Base-by-base conservation (phyloP, 2,888 invertebrate genomes). In the Rhagonycha lutea region DNA sequence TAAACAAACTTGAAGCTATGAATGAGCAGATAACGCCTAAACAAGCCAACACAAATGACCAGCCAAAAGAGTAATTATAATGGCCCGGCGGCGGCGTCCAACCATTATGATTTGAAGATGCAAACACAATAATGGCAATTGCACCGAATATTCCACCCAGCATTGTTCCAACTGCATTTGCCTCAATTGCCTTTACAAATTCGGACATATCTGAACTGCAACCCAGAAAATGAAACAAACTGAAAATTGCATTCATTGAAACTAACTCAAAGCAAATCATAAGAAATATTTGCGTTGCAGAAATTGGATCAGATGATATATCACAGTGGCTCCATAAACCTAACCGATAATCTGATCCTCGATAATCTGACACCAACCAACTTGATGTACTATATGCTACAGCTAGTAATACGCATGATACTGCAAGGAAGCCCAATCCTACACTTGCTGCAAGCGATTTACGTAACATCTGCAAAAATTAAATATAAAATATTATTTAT, bases 21-120 rank as follows among this genome's bases (percentile, higher is more conserved):
- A 96, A 88, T 71, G 93, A 91, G 8, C 93, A 89, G 1, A 95
- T 90, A 1, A 93, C 91, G 9, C 96, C 97, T n/a, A 95, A 93
- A 18, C 95, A 94, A 4, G 92, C 97, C 29, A 98, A 88, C 0
- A 95, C 95, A 85, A 97, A 98, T 0, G 98, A 97, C 96, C 97
- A 98, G 4, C 98, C 98, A 80, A 98, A 93, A 89, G 96, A 98
- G 87, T 98, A 98, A 87, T 98, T 98, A 11, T 95, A 94, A 86
- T 98, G 96, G 77, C 95, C 96, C 0, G 98, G 98, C n/a, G n/a
- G n/a, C n/a, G n/a, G n/a, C 96, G 98, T 97, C 95, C 98, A 97
- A 14, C 93, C 94, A 79, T 95, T 92, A 10, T 94, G 92, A 87
- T 98, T 97, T 8, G 95, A 97, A 29, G 93, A 91, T 0, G 97